These are phyloP conservation scores for Chloropsis cyanopogon DNA, from an alignment of 2,113 vertebrate genomes.

Conservation along the genomic window DNA sequence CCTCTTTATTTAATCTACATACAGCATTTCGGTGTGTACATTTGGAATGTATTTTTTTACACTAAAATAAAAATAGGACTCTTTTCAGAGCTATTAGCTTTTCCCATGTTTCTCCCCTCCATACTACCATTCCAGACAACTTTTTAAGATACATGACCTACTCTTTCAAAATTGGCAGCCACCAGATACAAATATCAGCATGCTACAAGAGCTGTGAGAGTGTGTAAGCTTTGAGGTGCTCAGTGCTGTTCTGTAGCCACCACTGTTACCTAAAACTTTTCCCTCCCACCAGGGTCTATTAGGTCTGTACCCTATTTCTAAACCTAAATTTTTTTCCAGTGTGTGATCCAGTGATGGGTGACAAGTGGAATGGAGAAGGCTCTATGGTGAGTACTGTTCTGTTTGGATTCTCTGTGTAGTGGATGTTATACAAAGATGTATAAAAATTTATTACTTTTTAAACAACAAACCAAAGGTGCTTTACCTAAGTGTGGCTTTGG, in stretches of 20 bases:
- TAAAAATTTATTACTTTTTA: background rate
- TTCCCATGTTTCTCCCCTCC: background rate
- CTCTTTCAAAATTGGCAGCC: background rate
- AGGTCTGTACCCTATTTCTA: background rate
- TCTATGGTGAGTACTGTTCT: conserved; percentile 87
- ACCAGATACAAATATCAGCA: background rate
- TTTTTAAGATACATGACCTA: background rate
- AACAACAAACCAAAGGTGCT: background rate
- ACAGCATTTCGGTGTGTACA: background rate
- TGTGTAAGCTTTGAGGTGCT: background rate
- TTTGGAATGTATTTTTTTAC: background rate
- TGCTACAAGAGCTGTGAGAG: background rate
- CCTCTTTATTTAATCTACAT: background rate
- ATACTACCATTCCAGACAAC: background rate
- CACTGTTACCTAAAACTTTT: background rate
- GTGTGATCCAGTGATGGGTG: conserved; percentile 96
- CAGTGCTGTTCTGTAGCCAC: background rate
- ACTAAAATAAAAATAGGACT: background rate
- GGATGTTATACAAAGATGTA: background rate
- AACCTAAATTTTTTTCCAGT: conserved; percentile 70
- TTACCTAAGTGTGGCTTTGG: background rate
- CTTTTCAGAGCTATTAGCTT: background rate
- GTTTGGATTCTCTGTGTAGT: background rate
- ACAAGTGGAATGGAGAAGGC: conserved; percentile 86
- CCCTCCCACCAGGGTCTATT: background rate